Evolutionary conservation across 2,113 vertebrate species (phyloP), one percentile per base, ranked within the genome.

Genomic region (Circaetus cinerascens): DNA sequence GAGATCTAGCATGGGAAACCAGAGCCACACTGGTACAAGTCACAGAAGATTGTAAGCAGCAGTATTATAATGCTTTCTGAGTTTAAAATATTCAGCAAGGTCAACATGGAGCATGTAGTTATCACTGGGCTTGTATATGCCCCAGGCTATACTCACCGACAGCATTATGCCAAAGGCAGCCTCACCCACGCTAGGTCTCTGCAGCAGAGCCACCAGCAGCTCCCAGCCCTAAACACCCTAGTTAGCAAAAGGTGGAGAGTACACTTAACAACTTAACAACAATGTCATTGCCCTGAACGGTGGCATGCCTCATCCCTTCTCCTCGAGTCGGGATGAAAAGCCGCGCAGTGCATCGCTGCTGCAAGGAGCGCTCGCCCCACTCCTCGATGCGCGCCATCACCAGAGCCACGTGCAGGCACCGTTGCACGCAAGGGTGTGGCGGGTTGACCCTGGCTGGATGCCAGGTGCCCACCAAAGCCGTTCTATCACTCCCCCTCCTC

Each of bases 351-450:
- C 77, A 34, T 19, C 2, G 2, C 21, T 3, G 0, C 2, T 15
- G 22, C 67, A 62, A 40, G 46, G 43, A 74, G n/a, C 13, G 0
- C 34, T 43, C 5, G 1, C 43, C 25, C 16, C 1, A 0, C 19
- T 78, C 34, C 78, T 62, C 2, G 4, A 13, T 11, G 4, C 30
- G 17, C 0, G 0, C 27, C 46, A 13, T 2, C 5, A 2, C 67
- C 41, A 13, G 22, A 51, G 79, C 15, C 86, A 68, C 5, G 0
- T 0, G 3, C 8, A 0, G 34, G 34, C 10, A 77, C 30, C 32
- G 1, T 0, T 1, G 23, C 45, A 34, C 1, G 0, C 10, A 21
- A n/a, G 26, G 34, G 15, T n/a, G n/a, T n/a, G n/a, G n/a, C n/a
- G n/a, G n/a, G n/a, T n/a, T n/a, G n/a, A n/a, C n/a, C n/a, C n/a